Evolutionary conservation across 2,888 invertebrate species (phyloP).

Genomic region (Adelognathus sp.): DNA sequence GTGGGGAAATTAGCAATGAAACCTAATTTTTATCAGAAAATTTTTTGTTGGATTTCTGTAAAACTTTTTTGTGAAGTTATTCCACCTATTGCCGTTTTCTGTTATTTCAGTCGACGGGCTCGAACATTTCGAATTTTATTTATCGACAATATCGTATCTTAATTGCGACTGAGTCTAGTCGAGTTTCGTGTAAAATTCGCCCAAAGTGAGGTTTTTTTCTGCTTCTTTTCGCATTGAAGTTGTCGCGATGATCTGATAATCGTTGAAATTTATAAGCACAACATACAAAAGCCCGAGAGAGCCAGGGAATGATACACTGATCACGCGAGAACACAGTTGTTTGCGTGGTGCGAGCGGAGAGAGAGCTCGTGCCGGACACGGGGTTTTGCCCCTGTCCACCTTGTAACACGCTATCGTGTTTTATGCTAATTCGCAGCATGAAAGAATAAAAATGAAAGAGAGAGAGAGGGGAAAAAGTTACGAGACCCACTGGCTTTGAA

Average conservation of each 20-base stretch:
- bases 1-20: no score
- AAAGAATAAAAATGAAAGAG: constrained; percentile 8
- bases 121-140: not conserved
- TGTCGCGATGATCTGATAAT: constrained; percentile 11
- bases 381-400: constrained; percentile 11
- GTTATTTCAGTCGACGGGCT: no score
- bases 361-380: constrained; percentile 13
- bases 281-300: not conserved
- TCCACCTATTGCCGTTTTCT: no score
- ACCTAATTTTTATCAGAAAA: no score
- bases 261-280: constrained; percentile 33
- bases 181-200: not conserved
- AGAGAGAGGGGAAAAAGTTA: constrained; percentile 20
- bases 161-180: not conserved
- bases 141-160: not conserved
- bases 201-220: not conserved
- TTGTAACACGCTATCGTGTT: constrained; percentile 41
- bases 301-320: constrained; percentile 42
- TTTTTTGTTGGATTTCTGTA: no score
- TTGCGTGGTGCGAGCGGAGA: constrained; percentile 23
- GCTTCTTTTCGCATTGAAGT: constrained; percentile 11
- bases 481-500: constrained; percentile 10
- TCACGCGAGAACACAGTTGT: constrained; percentile 38
- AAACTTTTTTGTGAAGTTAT: no score
- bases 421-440: constrained; percentile 39